Evolutionary conservation across 2,888 invertebrate species (phyloP).

Genomic region (Anthoptus insignis): DNA sequence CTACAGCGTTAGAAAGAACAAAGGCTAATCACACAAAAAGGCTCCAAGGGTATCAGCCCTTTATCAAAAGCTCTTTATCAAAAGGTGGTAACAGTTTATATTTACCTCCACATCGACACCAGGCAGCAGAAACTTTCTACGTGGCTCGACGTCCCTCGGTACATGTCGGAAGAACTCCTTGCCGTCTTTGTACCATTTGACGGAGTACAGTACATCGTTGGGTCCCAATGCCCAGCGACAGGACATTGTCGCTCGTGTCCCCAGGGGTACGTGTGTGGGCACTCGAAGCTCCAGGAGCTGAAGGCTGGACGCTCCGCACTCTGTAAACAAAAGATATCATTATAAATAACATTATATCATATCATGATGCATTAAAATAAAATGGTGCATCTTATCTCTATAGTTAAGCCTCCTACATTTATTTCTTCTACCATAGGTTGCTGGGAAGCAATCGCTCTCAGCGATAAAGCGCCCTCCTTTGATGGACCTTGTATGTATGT

Average conservation of each 20-base stretch:
- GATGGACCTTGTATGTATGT: background rate
- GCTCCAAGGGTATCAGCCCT: too few species aligned
- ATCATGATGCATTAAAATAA: background rate
- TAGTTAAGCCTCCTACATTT: too few species aligned
- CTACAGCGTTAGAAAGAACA: too few species aligned
- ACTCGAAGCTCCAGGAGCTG: slow-evolving; percentile 93
- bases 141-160: slow-evolving; percentile 93
- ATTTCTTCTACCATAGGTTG: too few species aligned
- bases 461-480: background rate
- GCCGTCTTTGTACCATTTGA: slow-evolving; percentile 97
- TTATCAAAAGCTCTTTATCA: too few species aligned
- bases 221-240: slow-evolving; percentile 94
- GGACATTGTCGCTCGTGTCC: slow-evolving; percentile 91
- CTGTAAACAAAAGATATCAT: slow-evolving; percentile 54
- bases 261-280: slow-evolving; percentile 93
- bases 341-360: too few species aligned
- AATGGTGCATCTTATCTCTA: too few species aligned
- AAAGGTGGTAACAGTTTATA: too few species aligned
- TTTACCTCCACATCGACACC: slow-evolving; percentile 95
- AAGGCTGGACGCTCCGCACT: slow-evolving; percentile 76
- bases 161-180: slow-evolving; percentile 96
- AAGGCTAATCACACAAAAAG: too few species aligned
- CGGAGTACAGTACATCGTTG: slow-evolving; percentile 94
- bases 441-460: too few species aligned
- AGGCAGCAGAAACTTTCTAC: slow-evolving; percentile 92